These are phyloP conservation scores for Cromileptes altivelis DNA, from an alignment of 2,113 vertebrate species.

Conservation along the genomic window DNA sequence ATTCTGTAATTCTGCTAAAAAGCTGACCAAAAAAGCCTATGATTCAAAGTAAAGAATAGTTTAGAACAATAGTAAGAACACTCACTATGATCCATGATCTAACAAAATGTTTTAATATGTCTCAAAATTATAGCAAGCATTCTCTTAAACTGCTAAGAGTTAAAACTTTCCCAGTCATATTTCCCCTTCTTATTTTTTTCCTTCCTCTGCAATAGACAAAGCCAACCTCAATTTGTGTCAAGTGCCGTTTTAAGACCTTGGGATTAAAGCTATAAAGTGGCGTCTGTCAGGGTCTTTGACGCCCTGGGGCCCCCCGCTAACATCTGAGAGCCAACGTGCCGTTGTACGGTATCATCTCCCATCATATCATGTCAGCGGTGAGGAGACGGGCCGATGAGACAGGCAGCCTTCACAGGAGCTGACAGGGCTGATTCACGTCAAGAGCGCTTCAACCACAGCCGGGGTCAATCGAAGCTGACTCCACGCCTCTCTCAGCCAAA, in stretches of 20 bases:
- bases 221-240: constrained; percentile 99
- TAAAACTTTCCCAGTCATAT: constrained; percentile 42
- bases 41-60: too few relatives aligned
- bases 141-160: constrained; percentile 84
- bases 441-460: constrained; percentile 91
- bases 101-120: neutral
- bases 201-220: constrained; percentile 83
- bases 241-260: constrained; percentile 95
- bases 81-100: too few relatives aligned
- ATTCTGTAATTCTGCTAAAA: too few relatives aligned
- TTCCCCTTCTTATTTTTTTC: constrained; percentile 55
- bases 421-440: constrained; percentile 96
- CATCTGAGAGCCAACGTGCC: constrained; percentile 80
- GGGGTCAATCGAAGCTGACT: constrained; percentile 91
- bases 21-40: too few relatives aligned
- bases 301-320: constrained; percentile 87
- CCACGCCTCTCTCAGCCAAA: constrained; percentile 86
- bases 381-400: constrained; percentile 86
- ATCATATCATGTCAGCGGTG: constrained; percentile 93
- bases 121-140: neutral
- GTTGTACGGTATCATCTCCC: constrained; percentile 99
- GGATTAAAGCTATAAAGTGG: constrained; percentile 99
- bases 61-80: too few relatives aligned
- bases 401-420: constrained; percentile 92
- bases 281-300: constrained; percentile 91